These are phyloP conservation scores for Exocentrus adspersus DNA, from an alignment of 2,888 invertebrate species.

Conservation along the genomic window DNA sequence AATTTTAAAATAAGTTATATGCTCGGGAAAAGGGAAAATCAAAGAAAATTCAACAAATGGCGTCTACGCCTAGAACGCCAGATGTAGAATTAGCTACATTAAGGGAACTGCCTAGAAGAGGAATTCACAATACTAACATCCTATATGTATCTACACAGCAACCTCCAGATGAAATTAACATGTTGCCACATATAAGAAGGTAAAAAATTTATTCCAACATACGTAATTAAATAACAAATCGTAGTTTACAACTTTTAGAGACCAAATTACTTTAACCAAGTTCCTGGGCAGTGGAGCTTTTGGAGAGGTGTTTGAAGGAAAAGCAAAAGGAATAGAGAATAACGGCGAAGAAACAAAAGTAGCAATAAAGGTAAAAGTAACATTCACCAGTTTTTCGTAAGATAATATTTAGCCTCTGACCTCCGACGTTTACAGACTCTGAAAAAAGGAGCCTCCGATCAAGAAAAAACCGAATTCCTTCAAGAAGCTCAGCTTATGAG, in stretches of 20 bases:
- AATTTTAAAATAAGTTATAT: slow-evolving; percentile 38
- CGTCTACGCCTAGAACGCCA: slow-evolving; percentile 61
- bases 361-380: slow-evolving; percentile 85
- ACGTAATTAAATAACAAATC: neutral
- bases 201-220: slow-evolving; percentile 36
- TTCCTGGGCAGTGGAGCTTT: slow-evolving; percentile 97
- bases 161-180: slow-evolving; percentile 69
- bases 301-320: slow-evolving; percentile 96
- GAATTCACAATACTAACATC: slow-evolving; percentile 84
- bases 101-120: slow-evolving; percentile 79
- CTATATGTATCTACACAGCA: slow-evolving; percentile 75
- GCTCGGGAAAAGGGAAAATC: slow-evolving; percentile 65
- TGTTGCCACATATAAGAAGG: slow-evolving; percentile 85
- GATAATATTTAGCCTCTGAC: too few relatives aligned
- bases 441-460: slow-evolving; percentile 89
- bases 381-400: too few relatives aligned
- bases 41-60: slow-evolving; percentile 71
- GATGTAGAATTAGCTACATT: slow-evolving; percentile 89
- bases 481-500: slow-evolving; percentile 98
- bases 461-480: slow-evolving; percentile 91
- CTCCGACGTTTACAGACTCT: slow-evolving; percentile 77
- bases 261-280: slow-evolving; percentile 86
- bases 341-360: slow-evolving; percentile 77
- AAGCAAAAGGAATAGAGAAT: slow-evolving; percentile 74
- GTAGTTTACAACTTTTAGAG: slow-evolving; percentile 61